Evolutionary conservation across 2,797 vertebrate genomes (phyloP).

Genomic region (Silurus lanzhouensis): DNA sequence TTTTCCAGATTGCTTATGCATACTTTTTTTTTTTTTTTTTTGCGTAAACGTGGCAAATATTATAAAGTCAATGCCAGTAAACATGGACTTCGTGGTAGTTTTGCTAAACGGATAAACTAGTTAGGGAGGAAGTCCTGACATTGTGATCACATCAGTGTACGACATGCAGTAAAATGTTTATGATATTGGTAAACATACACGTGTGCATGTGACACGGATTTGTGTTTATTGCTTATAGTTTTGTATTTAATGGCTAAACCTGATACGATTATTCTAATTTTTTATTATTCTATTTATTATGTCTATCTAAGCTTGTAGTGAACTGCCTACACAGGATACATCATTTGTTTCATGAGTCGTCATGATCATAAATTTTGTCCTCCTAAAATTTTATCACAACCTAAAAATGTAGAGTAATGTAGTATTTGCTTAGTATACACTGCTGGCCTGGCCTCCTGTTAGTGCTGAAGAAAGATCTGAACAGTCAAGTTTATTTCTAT

Average conservation of each 20-base stretch:
- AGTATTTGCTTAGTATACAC: too few relatives aligned
- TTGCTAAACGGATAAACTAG: not conserved
- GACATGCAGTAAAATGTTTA: not conserved
- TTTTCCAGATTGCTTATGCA: not conserved
- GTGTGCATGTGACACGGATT: not conserved
- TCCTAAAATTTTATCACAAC: too few relatives aligned
- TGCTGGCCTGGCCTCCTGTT: too few relatives aligned
- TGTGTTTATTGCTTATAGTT: not conserved
- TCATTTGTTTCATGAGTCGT: not conserved
- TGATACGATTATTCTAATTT: not conserved
- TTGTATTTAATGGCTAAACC: not conserved
- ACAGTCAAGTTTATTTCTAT: too few relatives aligned
- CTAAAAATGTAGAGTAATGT: too few relatives aligned
- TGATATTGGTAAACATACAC: too few relatives aligned
- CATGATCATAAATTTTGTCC: too few relatives aligned
- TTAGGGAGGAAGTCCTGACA: not conserved
- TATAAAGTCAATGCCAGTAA: not conserved
- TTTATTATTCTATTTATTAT: too few relatives aligned
- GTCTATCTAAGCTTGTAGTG: not conserved
- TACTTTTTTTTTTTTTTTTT: not conserved
- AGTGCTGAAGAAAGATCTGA: too few relatives aligned
- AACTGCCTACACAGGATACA: not conserved
- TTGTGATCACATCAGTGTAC: not conserved
- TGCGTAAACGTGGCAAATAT: not conserved
- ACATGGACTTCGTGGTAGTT: not conserved